Evolutionary conservation across 2,113 vertebrate species (phyloP).

Genomic region (Puntigrus tetrazona): DNA sequence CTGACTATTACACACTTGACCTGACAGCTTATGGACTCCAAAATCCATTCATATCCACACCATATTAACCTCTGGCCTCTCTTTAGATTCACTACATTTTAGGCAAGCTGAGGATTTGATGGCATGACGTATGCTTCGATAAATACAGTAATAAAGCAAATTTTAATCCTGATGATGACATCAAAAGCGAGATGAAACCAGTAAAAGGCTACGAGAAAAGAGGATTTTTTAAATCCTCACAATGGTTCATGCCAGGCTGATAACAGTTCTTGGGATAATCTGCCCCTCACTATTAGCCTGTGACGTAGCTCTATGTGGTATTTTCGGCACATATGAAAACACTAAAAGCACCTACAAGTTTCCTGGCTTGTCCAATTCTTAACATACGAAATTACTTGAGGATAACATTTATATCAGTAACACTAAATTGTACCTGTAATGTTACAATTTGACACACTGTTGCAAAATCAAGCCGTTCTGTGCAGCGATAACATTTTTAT

Average conservation of each 20-base stretch:
- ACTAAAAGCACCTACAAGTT: not conserved
- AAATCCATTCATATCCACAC: conserved; percentile 3
- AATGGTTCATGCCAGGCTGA: not conserved
- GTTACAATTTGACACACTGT: not conserved
- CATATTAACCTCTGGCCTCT: not conserved
- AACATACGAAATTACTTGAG: not conserved
- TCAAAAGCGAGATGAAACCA: not conserved
- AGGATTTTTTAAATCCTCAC: conserved; percentile 29
- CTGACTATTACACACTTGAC: not conserved
- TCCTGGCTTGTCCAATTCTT: not conserved
- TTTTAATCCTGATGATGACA: conserved; percentile 29
- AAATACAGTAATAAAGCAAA: conserved; percentile 16
- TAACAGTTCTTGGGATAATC: conserved; percentile 32
- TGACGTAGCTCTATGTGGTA: conserved; percentile 24
- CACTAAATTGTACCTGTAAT: not conserved
- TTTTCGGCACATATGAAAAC: conserved; percentile 35
- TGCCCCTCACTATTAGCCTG: conserved; percentile 16
- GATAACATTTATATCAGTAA: not conserved
- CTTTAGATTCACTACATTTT: conserved; percentile 6
- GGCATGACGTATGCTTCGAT: not conserved
- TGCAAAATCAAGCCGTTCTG: not conserved
- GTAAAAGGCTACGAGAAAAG: conserved; percentile 1
- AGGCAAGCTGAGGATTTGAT: not conserved
- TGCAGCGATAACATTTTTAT: not conserved
- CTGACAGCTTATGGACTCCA: not conserved